These are phyloP conservation scores for Glomeris maerens DNA, from an alignment of 1,140 invertebrate genomes.

Conservation along the genomic window DNA sequence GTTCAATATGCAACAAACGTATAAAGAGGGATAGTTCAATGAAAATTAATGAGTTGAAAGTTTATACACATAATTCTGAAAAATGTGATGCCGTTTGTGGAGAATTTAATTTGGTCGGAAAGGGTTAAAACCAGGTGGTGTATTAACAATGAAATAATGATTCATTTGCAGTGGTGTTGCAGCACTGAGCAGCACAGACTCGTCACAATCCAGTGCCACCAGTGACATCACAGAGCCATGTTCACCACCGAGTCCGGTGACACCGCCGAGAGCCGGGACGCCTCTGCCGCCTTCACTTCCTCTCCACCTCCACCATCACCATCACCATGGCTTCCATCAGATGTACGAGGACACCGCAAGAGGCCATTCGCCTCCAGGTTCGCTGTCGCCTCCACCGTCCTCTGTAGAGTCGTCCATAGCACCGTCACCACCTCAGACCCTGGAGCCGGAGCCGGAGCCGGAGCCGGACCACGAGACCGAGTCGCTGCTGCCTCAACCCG, in stretches of 20 bases:
- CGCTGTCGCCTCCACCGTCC: background rate
- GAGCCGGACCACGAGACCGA: too few relatives aligned
- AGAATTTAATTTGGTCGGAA: too few relatives aligned
- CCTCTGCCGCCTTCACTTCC: conserved; percentile 9
- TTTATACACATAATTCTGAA: too few relatives aligned
- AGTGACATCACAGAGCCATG: conserved; percentile 65
- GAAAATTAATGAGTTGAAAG: too few relatives aligned
- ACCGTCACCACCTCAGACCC: conserved; percentile 10
- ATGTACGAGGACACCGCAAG: conserved; percentile 1
- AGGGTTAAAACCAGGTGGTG: too few relatives aligned
- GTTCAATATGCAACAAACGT: too few relatives aligned
- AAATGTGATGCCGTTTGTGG: too few relatives aligned
- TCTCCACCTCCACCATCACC: conserved; percentile 1
- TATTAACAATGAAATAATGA: too few relatives aligned
- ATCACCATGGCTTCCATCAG: conserved; percentile 5
- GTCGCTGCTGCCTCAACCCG: too few relatives aligned
- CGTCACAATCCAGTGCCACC: conserved; percentile 37
- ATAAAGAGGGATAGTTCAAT: too few relatives aligned
- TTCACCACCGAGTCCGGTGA: conserved; percentile 39
- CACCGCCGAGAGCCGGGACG: conserved; percentile 32
- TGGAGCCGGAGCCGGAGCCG: too few relatives aligned
- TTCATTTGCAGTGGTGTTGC: conserved; percentile 54
- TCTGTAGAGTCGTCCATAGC: background rate
- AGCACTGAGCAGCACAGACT: conserved; percentile 46
- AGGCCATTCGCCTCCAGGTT: conserved; percentile 5